Percentiles rank a stretch among this genome's conserved stretches.
Conservation (phyloP, 2,888 invertebrate genomes). For the Agonopterix subpropinquella region DNA sequence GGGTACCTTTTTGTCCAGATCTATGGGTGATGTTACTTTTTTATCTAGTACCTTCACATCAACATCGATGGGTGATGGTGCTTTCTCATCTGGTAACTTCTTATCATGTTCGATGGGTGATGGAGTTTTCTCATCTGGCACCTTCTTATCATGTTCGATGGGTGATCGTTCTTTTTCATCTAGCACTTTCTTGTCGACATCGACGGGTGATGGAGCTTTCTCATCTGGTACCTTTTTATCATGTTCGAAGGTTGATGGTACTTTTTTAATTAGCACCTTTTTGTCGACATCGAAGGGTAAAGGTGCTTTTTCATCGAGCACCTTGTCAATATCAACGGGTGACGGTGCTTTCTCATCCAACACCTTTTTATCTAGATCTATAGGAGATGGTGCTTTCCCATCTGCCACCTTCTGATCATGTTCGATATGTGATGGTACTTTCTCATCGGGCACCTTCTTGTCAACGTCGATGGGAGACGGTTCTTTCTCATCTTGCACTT, state of each 20-base stretch:
- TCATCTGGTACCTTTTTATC: not conserved
- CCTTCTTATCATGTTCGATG: too few species aligned
- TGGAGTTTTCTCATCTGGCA: too few species aligned
- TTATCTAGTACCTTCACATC: slow-evolving; percentile 4
- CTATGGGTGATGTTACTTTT: slow-evolving; percentile 3
- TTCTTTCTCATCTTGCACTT: not conserved
- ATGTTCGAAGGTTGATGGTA: not conserved
- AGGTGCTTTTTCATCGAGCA: not conserved
- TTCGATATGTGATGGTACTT: not conserved
- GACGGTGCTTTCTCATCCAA: not conserved
- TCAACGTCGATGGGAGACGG: not conserved
- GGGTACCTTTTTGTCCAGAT: slow-evolving; percentile 1
- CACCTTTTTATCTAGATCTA: not conserved
- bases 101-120: too few species aligned
- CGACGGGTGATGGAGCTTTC: not conserved
- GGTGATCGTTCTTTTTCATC: too few species aligned
- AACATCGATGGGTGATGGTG: not conserved
- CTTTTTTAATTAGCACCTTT: not conserved
- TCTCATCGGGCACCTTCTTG: not conserved
- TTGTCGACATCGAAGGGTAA: not conserved
- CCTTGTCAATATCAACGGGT: not conserved
- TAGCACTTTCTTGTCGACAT: too few species aligned
- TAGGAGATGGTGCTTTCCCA: not conserved
- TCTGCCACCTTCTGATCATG: not conserved
- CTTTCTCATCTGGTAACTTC: not conserved